Base-by-base conservation (phyloP, 1,140 invertebrate species). In the Ostrea edulis region DNA sequence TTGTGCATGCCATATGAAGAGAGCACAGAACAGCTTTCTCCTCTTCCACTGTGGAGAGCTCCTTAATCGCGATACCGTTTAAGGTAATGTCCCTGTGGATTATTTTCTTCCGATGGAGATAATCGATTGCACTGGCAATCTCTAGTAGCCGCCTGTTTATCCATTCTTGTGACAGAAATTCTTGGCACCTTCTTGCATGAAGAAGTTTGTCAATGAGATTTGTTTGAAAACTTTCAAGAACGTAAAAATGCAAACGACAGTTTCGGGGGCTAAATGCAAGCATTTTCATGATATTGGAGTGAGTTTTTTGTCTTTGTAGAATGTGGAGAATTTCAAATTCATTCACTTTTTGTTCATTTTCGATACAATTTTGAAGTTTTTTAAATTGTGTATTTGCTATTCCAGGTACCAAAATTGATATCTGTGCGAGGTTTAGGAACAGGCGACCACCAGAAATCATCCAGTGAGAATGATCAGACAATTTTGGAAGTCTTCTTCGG, bases 61-160 rank as follows among this genome's bases (percentile, higher is more conserved):
- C 55, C 17, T 55, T 81, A 22, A 86, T 25, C 25, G 52, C n/a
- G n/a, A 88, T 84, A 5, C 55, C 20, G 29, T 87, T 81, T 20
- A 53, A 55, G 12, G 83, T 89, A 8, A 89, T 54, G 86, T 89
- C 65, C 17, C 85, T 29, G n/a, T 89, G 88, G 25, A 89, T 53
- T 12, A 89, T 62, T 25, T n/a, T 55, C 25, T 54, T 86, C 25
- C 44, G 29, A 12, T 89, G 85, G 14, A 89, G 58, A 77, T 65
- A 89, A 20, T 54, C 8, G 17, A 86, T n/a, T 0, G 51, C 88
- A 77, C 83, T 25, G 0, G 54, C 62, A 20, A 68, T 25, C 44
- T 86, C 52, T 2, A 84, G 17, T n/a, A 53, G 58, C 0, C 58
- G 22, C 5, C 20, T 55, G 5, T 51, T 22, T 25, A 84, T 35